These are phyloP conservation scores for Cecidostiba fungosa DNA, from an alignment of 2,888 invertebrate species.

Conservation along the genomic window DNA sequence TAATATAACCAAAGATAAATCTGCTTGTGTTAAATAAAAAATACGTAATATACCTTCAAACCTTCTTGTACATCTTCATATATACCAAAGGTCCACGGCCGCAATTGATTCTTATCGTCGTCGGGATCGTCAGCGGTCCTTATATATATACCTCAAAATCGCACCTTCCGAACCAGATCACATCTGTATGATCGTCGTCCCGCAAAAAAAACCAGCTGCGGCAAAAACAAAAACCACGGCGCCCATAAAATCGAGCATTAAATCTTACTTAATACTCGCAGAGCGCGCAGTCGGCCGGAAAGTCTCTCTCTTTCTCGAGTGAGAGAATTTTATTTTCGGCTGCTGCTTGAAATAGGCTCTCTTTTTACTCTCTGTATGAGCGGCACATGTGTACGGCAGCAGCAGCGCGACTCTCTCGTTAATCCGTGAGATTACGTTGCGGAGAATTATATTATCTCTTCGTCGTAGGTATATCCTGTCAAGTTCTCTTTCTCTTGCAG, in stretches of 20 bases:
- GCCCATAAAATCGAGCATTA: conserved; percentile 14
- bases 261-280: conserved; percentile 41
- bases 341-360: conserved; percentile 41
- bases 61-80: too few species aligned
- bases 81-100: background rate
- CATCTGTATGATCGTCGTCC: background rate
- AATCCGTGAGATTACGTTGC: conserved; percentile 52
- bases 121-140: background rate
- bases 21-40: too few species aligned
- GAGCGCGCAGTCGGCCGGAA: conserved; percentile 5
- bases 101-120: background rate
- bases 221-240: background rate
- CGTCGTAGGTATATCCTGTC: conserved; percentile 3
- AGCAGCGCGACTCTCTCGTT: conserved; percentile 12
- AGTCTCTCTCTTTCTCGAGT: background rate
- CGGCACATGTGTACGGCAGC: background rate
- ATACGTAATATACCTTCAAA: too few species aligned
- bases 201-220: background rate
- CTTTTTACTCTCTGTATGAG: conserved; percentile 6
- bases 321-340: conserved; percentile 47
- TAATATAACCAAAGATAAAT: background rate
- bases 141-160: conserved; percentile 5
- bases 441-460: conserved; percentile 29
- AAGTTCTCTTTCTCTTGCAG: background rate
- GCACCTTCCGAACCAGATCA: conserved; percentile 8